Percentiles rank a stretch among this genome's conserved stretches.
These are phyloP conservation scores for Mesorhabditis belari DNA, from an alignment of 2,888 invertebrate genomes.

Conservation along the genomic window DNA sequence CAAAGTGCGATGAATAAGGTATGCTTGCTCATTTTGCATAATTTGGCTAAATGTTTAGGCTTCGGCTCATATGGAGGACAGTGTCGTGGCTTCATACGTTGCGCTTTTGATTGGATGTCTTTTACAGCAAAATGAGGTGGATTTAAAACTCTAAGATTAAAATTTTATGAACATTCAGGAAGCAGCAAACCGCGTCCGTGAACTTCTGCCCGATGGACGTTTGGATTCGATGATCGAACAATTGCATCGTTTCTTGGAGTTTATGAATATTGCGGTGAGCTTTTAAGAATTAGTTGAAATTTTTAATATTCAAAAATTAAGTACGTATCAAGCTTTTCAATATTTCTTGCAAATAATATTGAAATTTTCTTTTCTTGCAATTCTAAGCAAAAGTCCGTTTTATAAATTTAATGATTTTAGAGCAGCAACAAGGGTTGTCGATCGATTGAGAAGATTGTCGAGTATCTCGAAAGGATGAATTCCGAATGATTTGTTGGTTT, in stretches of 20 bases:
- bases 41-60: slow-evolving; percentile 59
- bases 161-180: slow-evolving; percentile 58
- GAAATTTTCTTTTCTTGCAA: neutral
- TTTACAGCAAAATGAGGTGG: slow-evolving; percentile 70
- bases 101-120: slow-evolving; percentile 81
- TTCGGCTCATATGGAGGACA: slow-evolving; percentile 96
- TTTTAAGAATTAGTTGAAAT: neutral
- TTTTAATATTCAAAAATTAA: too few relatives aligned
- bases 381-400: neutral
- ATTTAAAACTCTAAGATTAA: neutral
- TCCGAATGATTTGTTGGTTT: neutral
- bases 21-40: slow-evolving; percentile 57
- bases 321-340: neutral
- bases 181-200: slow-evolving; percentile 67
- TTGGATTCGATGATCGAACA: slow-evolving; percentile 77
- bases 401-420: neutral
- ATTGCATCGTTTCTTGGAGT: slow-evolving; percentile 81
- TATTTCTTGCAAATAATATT: neutral
- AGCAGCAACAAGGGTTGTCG: slow-evolving; percentile 12
- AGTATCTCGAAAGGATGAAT: slow-evolving; percentile 21
- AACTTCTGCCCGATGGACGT: slow-evolving; percentile 68
- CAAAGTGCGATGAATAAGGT: slow-evolving; percentile 59
- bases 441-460: slow-evolving; percentile 28
- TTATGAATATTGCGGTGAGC: slow-evolving; percentile 76
- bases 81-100: slow-evolving; percentile 86